Conservation (phyloP, 2,113 vertebrate genomes). For the Bagarius yarrelli region DNA sequence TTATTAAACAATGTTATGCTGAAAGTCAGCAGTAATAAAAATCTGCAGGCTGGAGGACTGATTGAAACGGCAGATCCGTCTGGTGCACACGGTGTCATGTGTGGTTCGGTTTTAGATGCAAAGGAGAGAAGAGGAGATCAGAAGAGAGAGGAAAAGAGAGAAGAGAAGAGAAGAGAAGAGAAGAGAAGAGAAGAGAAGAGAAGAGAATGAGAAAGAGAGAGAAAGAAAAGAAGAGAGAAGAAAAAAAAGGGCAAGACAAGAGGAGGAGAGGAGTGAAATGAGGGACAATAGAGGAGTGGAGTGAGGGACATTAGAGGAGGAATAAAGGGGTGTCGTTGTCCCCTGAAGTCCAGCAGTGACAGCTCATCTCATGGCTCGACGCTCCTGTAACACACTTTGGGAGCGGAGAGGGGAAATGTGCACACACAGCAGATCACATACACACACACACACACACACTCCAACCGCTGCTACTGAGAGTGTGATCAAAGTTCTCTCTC, state of each 20-base stretch:
- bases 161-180: neutral
- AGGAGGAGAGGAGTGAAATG: neutral
- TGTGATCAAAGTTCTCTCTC: neutral
- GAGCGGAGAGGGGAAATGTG: conserved; percentile 53
- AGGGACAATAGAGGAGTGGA: neutral
- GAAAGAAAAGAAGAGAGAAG: neutral
- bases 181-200: neutral
- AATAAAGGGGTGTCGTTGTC: conserved; percentile 53
- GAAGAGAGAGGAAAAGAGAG: neutral
- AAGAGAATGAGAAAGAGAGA: no score
- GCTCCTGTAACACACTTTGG: conserved; percentile 58
- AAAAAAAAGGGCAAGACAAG: neutral
- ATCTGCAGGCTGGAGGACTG: neutral
- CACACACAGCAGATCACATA: conserved; percentile 69
- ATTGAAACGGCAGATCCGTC: neutral
- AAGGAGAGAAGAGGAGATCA: neutral
- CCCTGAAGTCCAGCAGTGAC: conserved; percentile 74
- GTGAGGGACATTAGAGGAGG: conserved; percentile 4
- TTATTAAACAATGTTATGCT: neutral
- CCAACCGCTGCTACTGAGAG: conserved; percentile 45
- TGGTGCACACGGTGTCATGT: neutral
- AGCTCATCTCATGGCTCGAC: conserved; percentile 78
- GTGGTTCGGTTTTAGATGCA: conserved; percentile 2
- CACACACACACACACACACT: conserved; percentile 62
- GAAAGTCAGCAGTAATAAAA: neutral